phyloP scores from a whole-genome alignment of 2,888 invertebrate species.

The Ormia ochracea region DNA sequence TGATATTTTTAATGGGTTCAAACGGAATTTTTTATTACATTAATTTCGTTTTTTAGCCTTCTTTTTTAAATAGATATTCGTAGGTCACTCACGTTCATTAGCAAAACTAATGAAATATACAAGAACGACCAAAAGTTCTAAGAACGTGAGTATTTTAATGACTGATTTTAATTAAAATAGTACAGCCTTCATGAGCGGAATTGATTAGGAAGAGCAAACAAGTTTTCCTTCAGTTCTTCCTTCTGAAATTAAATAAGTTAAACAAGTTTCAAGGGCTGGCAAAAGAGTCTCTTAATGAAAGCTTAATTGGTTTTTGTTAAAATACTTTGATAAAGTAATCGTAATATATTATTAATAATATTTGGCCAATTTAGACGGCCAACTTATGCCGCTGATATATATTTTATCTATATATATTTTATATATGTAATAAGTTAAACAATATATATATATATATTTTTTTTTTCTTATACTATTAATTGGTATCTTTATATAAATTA shows the following conservation, averaged over 20 bases:
- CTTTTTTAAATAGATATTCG: background rate
- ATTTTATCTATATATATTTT: no score
- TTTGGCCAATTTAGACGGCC: no score
- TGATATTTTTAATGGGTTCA: background rate
- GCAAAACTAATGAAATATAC: background rate
- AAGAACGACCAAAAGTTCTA: background rate
- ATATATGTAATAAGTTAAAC: no score
- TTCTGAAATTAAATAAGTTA: background rate
- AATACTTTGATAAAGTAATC: no score
- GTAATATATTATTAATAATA: no score
- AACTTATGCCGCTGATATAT: no score
- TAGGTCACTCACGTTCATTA: background rate
- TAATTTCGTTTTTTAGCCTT: background rate
- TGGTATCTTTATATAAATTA: no score
- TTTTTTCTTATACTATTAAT: no score
- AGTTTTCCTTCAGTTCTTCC: background rate
- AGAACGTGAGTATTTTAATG: background rate
- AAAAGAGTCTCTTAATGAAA: background rate
- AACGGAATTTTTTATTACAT: background rate
- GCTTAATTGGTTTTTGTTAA: no score
- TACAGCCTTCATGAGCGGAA: background rate
- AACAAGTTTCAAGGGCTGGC: background rate
- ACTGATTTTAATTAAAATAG: background rate
- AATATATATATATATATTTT: no score
- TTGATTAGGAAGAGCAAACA: background rate